phyloP scores from a whole-genome alignment of 2,888 invertebrate genomes.

The Lydus trimaculatus region DNA sequence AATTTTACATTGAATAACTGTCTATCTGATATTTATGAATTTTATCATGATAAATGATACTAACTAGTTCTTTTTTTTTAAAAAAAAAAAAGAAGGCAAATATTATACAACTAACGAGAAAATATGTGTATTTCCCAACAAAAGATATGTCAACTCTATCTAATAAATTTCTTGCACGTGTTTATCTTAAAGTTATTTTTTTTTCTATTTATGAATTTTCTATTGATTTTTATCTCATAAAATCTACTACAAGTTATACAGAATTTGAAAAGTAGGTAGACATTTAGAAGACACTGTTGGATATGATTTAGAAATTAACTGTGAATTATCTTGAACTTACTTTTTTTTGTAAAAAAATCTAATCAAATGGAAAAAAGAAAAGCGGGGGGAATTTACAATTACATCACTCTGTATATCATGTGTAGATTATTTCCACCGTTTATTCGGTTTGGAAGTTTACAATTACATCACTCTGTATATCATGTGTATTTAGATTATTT shows the following conservation, averaged over 20 bases:
- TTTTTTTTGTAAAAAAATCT: too few relatives aligned
- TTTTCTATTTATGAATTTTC: not conserved
- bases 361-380: too few relatives aligned
- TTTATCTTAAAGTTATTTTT: not conserved
- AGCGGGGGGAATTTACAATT: too few relatives aligned
- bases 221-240: constrained; percentile 15
- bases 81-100: not conserved
- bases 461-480: too few relatives aligned
- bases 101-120: not conserved
- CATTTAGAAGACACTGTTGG: not conserved
- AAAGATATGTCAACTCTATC: constrained; percentile 5
- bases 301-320: not conserved
- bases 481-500: too few relatives aligned
- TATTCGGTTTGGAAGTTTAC: too few relatives aligned
- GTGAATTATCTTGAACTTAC: too few relatives aligned
- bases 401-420: too few relatives aligned
- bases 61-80: not conserved
- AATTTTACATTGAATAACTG: not conserved
- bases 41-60: not conserved
- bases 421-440: too few relatives aligned
- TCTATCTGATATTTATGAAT: not conserved
- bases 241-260: constrained; percentile 3
- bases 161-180: constrained; percentile 15
- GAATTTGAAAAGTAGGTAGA: not conserved
- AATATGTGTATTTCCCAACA: not conserved